Base-by-base conservation (phyloP, 2,797 vertebrate genomes). In the Cottoperca gobio region DNA sequence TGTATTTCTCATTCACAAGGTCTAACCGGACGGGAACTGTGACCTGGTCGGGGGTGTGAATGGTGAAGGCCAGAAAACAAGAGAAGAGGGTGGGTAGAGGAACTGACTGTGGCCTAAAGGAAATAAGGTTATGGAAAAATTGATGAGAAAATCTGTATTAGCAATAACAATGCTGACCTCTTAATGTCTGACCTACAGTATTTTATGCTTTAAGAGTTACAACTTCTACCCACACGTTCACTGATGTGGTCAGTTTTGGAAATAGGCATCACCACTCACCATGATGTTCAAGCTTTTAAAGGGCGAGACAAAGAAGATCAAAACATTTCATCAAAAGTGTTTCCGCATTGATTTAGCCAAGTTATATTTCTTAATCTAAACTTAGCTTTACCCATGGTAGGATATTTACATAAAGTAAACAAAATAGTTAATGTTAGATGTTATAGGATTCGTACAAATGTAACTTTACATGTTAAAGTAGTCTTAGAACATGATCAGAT, bases 81-180 rank as follows among this genome's bases (percentile, higher is more conserved):
- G 73, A 88, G 71, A 83, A 70, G 58, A 68, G 84, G 83, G 81
- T 71, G 81, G 78, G 72, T 67, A 48, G 5, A 79, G 73, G 78
- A 88, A 72, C 67, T 84, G 81, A 78, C 81, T 2, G 5, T 53
- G 75, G 21, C 64, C 68, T 62, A 17, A 65, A 83, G 85, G 82
- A 91, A 89, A 75, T 72, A 75, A 62, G 64, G 64, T 81, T 73
- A 84, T 72, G 75, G 73, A 89, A 90, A 81, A 80, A 66, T 39
- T 64, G 42, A 74, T 84, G 62, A 80, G 45, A 82, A 83, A 83
- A 10, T 40, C 23, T 37, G 11, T 55, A 72, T 23, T n/a, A 70
- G 23, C 46, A 33, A 35, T 80, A 19, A 24, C 24, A 65, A 12
- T 14, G 28, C 43, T 73, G 52, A 66, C 37, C 31, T 57, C 50